Evolutionary conservation across 2,113 vertebrate species (phyloP), one percentile per base, ranked within the genome.

Genomic region (Scatophagus argus): DNA sequence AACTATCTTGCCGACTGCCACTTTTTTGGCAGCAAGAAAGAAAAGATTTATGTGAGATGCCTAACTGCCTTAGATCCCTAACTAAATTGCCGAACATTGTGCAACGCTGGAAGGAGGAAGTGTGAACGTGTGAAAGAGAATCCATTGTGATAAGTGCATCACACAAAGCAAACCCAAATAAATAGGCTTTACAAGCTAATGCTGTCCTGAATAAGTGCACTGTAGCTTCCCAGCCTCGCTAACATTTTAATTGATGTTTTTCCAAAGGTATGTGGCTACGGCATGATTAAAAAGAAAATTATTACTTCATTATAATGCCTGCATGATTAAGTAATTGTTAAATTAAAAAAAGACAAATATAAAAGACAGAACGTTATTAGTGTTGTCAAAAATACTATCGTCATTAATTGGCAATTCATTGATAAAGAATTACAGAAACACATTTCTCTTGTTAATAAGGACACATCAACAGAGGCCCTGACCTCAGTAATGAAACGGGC

Each of bases 391-490:
- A 88, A 77, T 74, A 74, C 64, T 52, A 38, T 66, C 75, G 76
- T 80, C 79, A 75, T 84, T 88, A 82, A 89, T 79, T 86, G 60
- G 46, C 64, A 59, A 61, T 79, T 74, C 71, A 64, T 68, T 84
- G 77, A 74, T 78, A 47, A 65, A 46, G 64, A 59, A 66, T 52
- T 27, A 49, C 11, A 25, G 19, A 72, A 81, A 77, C 79, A 84
- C 69, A 87, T 89, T 90, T 85, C 70, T 89, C 84, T 82, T n/a
- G 86, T 87, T 90, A 93, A 92, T 92, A 77, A 90, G 88, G 71
- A 87, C 38, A 68, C 62, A 51, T 78, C 44, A 79, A 82, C 79
- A 32, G 72, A 88, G 79, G 87, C 55, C 68, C 73, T 91, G 86
- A 81, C 88, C 92, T 92, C 87, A 41, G 79, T 91, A 90, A 88